Percentiles rank a stretch among this genome's conserved stretches.
phyloP scores from a whole-genome alignment of 2,113 vertebrate species.

The Alexandromys fortis region DNA sequence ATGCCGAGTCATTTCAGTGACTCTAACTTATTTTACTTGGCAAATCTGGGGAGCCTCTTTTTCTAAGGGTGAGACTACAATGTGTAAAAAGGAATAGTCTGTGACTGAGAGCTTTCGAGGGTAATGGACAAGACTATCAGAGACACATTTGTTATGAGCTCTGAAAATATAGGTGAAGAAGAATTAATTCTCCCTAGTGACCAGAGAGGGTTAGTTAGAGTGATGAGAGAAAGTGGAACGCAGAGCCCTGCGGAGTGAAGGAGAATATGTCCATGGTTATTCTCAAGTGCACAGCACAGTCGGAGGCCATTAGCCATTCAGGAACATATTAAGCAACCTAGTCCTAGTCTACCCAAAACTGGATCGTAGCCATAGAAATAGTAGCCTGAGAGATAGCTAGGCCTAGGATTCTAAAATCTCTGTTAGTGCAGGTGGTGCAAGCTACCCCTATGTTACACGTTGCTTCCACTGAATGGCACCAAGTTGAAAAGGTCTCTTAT shows the following conservation, averaged over 20 bases:
- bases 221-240: neutral
- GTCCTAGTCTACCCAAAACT: neutral
- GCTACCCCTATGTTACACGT: neutral
- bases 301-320: neutral
- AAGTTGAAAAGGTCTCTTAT: neutral
- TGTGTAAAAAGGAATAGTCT: slow-evolving; percentile 2
- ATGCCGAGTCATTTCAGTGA: neutral
- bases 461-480: neutral
- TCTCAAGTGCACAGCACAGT: neutral
- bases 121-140: neutral
- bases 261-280: neutral
- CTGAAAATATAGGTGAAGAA: slow-evolving; percentile 31
- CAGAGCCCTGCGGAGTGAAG: neutral
- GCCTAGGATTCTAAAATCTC: neutral
- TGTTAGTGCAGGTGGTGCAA: neutral
- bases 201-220: slow-evolving; percentile 24
- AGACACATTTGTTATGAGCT: slow-evolving; percentile 26
- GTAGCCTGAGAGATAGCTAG: neutral
- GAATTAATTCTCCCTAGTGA: slow-evolving; percentile 61
- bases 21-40: neutral
- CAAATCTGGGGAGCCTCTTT: neutral
- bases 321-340: neutral
- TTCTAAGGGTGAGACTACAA: neutral
- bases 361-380: too few species aligned
- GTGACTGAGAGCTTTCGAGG: slow-evolving; percentile 25